Base-by-base conservation (phyloP, 2,797 vertebrate genomes). In the Paramormyrops hopkinsi region DNA sequence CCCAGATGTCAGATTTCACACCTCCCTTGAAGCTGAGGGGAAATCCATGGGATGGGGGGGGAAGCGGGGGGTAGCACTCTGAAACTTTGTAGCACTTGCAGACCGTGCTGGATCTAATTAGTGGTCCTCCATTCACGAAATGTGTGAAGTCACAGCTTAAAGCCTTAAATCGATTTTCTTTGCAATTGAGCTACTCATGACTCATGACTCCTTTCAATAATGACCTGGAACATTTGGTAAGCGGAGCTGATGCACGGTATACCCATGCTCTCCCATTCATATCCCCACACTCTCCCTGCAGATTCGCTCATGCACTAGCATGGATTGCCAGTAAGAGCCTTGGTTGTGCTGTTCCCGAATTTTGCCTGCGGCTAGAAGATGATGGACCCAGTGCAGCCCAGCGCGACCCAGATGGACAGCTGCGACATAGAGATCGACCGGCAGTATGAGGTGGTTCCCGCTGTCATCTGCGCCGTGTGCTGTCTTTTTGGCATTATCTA, bases 401-500 rank as follows among this genome's bases (percentile, higher is more conserved):
- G 92, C 33, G 37, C 90, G 48, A 92, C 93, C 1, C 93, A 94
- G 46, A 92, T 92, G 29, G 93, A 96, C 89, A 91, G 91, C 88
- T 98, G 97, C 89, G 94, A 94, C 90, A 92, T 97, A 92, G 95
- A 97, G 84, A 89, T 90, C 25, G 88, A 92, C 89, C 91, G 93
- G 44, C 92, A 88, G 37, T 94, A 95, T 88, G 94, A 95, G 76
- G 88, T 94, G 87, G 90, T 94, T 51, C 95, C 95, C 1, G 93
- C 94, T n/a, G 91, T 95, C 65, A 96, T 97, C 93, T 97, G 96
- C 93, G 96, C 96, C 91, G 97, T 98, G 94, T 97, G 97, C 93
- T 97, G 97, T 93, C 95, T 97, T 88, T 97, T 98, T 88, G 97
- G 97, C 65, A 95, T 97, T 93, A 96, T 97, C 94, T 98, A 97